These are phyloP conservation scores for Pachypeltis micranthus DNA, from an alignment of 1,140 invertebrate species.

Conservation along the genomic window DNA sequence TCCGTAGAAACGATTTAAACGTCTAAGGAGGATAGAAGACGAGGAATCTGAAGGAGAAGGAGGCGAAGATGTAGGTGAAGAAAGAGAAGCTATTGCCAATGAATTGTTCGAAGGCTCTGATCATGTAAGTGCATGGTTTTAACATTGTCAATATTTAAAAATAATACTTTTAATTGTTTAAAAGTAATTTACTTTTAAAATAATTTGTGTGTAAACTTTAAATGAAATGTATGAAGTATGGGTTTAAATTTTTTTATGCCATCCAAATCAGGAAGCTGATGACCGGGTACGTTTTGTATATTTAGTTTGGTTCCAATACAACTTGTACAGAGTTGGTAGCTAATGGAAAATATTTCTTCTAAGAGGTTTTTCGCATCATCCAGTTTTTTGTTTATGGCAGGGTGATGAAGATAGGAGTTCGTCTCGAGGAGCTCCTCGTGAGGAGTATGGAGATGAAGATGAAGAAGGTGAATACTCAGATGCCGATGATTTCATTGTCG, in stretches of 20 bases:
- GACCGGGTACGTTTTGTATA: slow-evolving; percentile 31
- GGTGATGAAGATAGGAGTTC: slow-evolving; percentile 60
- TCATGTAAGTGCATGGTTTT: slow-evolving; percentile 59
- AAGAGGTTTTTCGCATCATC: slow-evolving; percentile 3
- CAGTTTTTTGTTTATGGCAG: slow-evolving; percentile 8
- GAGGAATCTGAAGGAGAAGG: slow-evolving; percentile 78
- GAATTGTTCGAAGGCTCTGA: slow-evolving; percentile 76
- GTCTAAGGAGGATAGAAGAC: slow-evolving; percentile 69
- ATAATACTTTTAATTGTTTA: too few species aligned
- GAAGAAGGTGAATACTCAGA: slow-evolving; percentile 68
- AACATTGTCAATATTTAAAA: too few species aligned
- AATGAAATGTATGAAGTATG: not conserved
- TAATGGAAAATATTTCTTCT: too few species aligned
- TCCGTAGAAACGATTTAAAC: slow-evolving; percentile 82
- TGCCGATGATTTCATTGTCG: slow-evolving; percentile 94
- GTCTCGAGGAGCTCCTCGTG: slow-evolving; percentile 38
- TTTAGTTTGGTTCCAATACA: too few species aligned
- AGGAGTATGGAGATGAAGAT: slow-evolving; percentile 58
- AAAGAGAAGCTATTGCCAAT: slow-evolving; percentile 76
- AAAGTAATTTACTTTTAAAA: not conserved
- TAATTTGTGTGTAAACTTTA: not conserved
- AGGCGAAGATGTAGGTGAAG: slow-evolving; percentile 57
- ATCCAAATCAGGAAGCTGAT: slow-evolving; percentile 28
- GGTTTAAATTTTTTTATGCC: too few species aligned
- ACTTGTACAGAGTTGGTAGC: too few species aligned